Evolutionary conservation across 1,140 invertebrate genomes (phyloP), one percentile per base, ranked within the genome.

Genomic region (Cardiocondyla obscurior): DNA sequence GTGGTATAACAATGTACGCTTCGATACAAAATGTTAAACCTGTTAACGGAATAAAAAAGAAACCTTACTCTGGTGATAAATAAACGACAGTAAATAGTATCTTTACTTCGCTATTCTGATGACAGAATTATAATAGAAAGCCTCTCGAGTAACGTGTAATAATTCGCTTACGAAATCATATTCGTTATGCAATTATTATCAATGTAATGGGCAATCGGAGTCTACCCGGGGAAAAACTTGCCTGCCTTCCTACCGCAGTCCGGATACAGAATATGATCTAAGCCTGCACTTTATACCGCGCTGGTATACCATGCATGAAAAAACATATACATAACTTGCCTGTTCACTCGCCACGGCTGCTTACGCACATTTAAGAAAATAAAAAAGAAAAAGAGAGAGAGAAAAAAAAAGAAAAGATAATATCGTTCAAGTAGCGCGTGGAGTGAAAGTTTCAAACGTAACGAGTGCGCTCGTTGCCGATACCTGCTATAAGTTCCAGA

Each of bases 381-480:
- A 46, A 64, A 25, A 51, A 74, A 83, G 74, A 88, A 83, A 77
- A 36, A 16, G 42, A 82, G 82, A 81, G 89, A 83, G 77, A 86
- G n/a, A n/a, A n/a, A n/a, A n/a, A n/a, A 77, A 36, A 16, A 49
- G 83, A 84, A 81, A 90, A 83, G 77, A 86, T 87, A 85, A 82
- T 83, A 88, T 85, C 83, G 81, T 89, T 90, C 87, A 90, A 91
- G 88, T 90, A 89, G 90, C 87, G 79, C 84, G 82, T 85, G 84
- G 83, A 90, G 90, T 91, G 87, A 90, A 91, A 91, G 89, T 90
- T 65, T 87, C 82, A 85, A 88, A 85, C 88, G 79, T 88, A 89
- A 87, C 84, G 83, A 88, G 70, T 69, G 83, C 73, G 73, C 81
- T 42, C 64, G 73, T 67, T 85, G 79, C 85, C 87, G 70, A 90